Evolutionary conservation across 2,797 vertebrate species (phyloP), one percentile per base, ranked within the genome.

Genomic region (Mycteria americana): DNA sequence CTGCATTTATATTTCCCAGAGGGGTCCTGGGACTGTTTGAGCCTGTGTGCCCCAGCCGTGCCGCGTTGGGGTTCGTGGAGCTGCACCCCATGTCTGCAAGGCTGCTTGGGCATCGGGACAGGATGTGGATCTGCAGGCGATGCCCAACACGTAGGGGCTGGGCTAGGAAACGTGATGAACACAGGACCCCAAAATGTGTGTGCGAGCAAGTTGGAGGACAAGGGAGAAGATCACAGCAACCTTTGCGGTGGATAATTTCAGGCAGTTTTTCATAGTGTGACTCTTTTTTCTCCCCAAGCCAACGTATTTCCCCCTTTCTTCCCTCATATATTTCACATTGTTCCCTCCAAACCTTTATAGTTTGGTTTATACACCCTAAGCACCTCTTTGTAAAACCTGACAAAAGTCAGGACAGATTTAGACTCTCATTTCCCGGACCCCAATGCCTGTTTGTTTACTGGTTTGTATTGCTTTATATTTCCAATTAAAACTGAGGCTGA

Each of bases 391-490:
- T 64, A 80, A 77, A 78, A 68, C 64, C 25, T 33, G 43, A 62
- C 76, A n/a, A 95, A 94, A 93, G 25, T 64, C 53, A 46, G 54
- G 37, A 8, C 39, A 56, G 30, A 63, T 72, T 86, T 45, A 88
- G 70, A 54, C 46, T 94, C 57, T 87, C 18, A 68, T 89, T 95
- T 95, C 75, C 86, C 4, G 0, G 18, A 33, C 70, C 41, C 54
- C 69, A 45, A 5, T 75, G 35, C 69, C 30, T 88, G 11, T 39
- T 85, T 93, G 62, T 88, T 94, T 86, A 54, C 91, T 88, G 46
- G 28, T 88, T 91, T 85, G 18, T 74, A 27, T 85, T 51, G 69
- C 84, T 95, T 92, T 88, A 3, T 78, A 93, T 89, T 94, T 91
- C 82, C 64, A 94, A 87, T 92, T 93, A 89, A 96, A 94, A 83